These are phyloP conservation scores for Engystomops pustulosus DNA, from an alignment of 2,113 vertebrate species.

Conservation along the genomic window DNA sequence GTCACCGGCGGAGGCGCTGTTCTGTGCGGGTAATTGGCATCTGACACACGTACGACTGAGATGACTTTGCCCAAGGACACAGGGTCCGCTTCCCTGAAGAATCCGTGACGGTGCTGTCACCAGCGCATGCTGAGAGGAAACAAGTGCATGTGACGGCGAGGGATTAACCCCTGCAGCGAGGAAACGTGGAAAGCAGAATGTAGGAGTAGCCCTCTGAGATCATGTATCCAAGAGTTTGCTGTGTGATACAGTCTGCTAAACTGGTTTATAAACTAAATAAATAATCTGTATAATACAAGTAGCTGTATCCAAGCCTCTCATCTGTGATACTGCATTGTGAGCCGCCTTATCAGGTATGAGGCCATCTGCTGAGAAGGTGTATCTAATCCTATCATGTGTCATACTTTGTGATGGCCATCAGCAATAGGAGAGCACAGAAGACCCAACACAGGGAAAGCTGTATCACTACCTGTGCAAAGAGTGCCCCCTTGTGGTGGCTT, in stretches of 20 bases:
- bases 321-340: too few relatives aligned
- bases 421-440: too few relatives aligned
- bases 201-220: too few relatives aligned
- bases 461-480: too few relatives aligned
- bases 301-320: not conserved
- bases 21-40: not conserved
- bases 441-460: too few relatives aligned
- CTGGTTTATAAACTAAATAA: too few relatives aligned
- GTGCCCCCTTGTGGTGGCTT: too few relatives aligned
- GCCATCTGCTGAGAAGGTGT: not conserved
- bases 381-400: not conserved
- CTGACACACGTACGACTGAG: constrained; percentile 8
- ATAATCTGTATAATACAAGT: too few relatives aligned
- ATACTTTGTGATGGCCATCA: not conserved
- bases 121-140: not conserved
- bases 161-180: constrained; percentile 5
- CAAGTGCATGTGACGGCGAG: not conserved
- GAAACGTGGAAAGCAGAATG: not conserved
- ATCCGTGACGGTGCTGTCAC: not conserved
- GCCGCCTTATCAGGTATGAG: too few relatives aligned
- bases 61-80: constrained; percentile 42
- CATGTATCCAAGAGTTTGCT: too few relatives aligned
- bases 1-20: not conserved
- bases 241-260: too few relatives aligned
- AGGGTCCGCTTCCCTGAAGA: not conserved